A percentile compares a stretch with the other conserved stretches of the same genome.
Conservation (phyloP, 2,888 invertebrate genomes). For the Spodoptera exigua region DNA sequence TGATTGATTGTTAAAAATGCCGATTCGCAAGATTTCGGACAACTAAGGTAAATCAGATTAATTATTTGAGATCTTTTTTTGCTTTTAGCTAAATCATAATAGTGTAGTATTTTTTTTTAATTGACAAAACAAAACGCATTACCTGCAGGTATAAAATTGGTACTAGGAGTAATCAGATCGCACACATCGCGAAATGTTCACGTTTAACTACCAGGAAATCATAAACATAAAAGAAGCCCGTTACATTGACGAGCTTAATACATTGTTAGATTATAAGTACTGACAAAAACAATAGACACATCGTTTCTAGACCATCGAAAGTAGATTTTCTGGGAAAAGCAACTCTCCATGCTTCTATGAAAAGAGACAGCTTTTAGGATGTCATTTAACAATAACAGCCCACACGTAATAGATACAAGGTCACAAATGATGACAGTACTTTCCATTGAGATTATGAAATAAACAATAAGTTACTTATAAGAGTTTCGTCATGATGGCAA, state of each 20-base stretch:
- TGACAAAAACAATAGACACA: constrained; percentile 20
- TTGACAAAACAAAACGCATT: too few relatives aligned
- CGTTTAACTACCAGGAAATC: constrained; percentile 30
- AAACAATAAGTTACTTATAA: constrained; percentile 10
- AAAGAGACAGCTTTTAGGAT: constrained; percentile 1
- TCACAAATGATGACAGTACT: constrained; percentile 28
- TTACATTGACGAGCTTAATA: constrained; percentile 5
- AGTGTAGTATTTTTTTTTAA: too few relatives aligned
- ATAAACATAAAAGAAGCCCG: constrained; percentile 15
- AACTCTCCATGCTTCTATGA: constrained; percentile 18
- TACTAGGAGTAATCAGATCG: constrained; percentile 5
- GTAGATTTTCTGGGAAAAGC: constrained; percentile 34
- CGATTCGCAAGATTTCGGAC: too few relatives aligned
- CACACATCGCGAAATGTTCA: neutral
- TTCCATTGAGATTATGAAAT: constrained; percentile 32
- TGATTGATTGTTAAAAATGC: too few relatives aligned
- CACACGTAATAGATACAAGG: constrained; percentile 13
- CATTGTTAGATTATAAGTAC: neutral
- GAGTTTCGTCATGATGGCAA: constrained; percentile 24
- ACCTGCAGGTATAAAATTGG: too few relatives aligned
- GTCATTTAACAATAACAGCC: constrained; percentile 32
- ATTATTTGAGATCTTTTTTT: too few relatives aligned
- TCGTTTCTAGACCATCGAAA: constrained; percentile 13
- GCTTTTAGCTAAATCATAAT: too few relatives aligned
- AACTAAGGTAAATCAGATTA: too few relatives aligned